Percentiles rank a stretch among this genome's conserved stretches.
Evolutionary conservation across 92 coral and sea anemone genomes (phyloP).

Genomic region (Montipora capitata): DNA sequence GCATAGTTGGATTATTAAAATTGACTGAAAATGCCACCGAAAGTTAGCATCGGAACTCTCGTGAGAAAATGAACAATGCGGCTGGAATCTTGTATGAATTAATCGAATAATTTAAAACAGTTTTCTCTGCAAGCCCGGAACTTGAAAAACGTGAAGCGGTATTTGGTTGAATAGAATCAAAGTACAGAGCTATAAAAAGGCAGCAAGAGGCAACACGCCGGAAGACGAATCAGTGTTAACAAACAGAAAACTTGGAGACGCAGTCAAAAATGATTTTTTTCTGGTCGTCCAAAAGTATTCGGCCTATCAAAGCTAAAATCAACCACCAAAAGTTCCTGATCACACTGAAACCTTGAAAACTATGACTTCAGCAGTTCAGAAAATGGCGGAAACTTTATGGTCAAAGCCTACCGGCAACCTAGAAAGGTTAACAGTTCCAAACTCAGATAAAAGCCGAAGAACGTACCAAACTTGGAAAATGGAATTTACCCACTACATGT

Average conservation of each 20-base stretch:
- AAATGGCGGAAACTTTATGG: conserved; percentile 39
- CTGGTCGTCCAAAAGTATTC: conserved; percentile 36
- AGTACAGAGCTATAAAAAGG: conserved; percentile 21
- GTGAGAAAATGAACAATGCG: background rate
- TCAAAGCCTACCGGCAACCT: conserved; percentile 25
- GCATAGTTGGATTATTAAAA: too few species aligned
- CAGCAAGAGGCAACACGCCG: background rate
- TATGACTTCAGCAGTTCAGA: conserved; percentile 42
- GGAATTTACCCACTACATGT: background rate
- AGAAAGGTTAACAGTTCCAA: conserved; percentile 44
- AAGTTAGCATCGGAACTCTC: too few species aligned
- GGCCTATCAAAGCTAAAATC: conserved; percentile 52
- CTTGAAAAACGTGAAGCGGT: conserved; percentile 11
- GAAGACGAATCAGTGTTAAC: conserved; percentile 8
- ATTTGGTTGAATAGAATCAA: background rate
- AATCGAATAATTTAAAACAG: conserved; percentile 49
- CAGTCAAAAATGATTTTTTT: conserved; percentile 46
- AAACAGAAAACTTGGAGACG: conserved; percentile 33
- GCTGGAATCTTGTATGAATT: background rate
- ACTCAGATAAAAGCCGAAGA: conserved; percentile 39
- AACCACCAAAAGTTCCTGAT: conserved; percentile 24
- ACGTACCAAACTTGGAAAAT: conserved; percentile 34
- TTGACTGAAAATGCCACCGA: background rate
- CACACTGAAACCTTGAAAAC: conserved; percentile 31
- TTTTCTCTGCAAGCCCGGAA: background rate